These are phyloP conservation scores for Mythimna impura DNA, from an alignment of 2,888 invertebrate genomes.

Conservation along the genomic window DNA sequence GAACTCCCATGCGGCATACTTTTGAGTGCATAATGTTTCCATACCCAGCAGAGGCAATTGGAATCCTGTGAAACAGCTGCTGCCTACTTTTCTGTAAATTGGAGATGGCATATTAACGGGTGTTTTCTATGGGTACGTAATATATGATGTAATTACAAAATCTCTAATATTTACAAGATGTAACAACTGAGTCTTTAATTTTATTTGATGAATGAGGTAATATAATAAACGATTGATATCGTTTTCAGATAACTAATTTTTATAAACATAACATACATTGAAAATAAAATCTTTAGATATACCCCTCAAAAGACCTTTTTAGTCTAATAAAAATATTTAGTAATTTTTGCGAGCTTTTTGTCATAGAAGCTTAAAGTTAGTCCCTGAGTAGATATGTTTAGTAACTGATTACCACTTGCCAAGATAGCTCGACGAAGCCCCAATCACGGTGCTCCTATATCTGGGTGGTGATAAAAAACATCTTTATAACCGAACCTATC, in stretches of 20 bases:
- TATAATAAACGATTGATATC: neutral
- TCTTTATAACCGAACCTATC: too few relatives aligned
- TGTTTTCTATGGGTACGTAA: neutral
- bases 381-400: too few relatives aligned
- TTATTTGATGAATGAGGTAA: neutral
- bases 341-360: too few relatives aligned
- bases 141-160: neutral
- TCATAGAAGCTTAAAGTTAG: too few relatives aligned
- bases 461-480: too few relatives aligned
- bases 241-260: neutral
- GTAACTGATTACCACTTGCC: too few relatives aligned
- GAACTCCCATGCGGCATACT: slow-evolving; percentile 80
- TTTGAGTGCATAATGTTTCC: slow-evolving; percentile 80
- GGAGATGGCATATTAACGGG: neutral
- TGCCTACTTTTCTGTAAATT: slow-evolving; percentile 69
- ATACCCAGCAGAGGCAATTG: slow-evolving; percentile 61
- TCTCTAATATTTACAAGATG: neutral
- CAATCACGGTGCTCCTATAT: too few relatives aligned
- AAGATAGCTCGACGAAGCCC: too few relatives aligned
- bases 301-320: too few relatives aligned
- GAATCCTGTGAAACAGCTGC: slow-evolving; percentile 77
- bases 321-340: too few relatives aligned
- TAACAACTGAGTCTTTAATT: neutral
- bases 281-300: too few relatives aligned
- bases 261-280: neutral